Percentiles rank a stretch among this genome's conserved stretches.
phyloP scores from a whole-genome alignment of 2,113 vertebrate genomes.

The Orthonyx spaldingii region DNA sequence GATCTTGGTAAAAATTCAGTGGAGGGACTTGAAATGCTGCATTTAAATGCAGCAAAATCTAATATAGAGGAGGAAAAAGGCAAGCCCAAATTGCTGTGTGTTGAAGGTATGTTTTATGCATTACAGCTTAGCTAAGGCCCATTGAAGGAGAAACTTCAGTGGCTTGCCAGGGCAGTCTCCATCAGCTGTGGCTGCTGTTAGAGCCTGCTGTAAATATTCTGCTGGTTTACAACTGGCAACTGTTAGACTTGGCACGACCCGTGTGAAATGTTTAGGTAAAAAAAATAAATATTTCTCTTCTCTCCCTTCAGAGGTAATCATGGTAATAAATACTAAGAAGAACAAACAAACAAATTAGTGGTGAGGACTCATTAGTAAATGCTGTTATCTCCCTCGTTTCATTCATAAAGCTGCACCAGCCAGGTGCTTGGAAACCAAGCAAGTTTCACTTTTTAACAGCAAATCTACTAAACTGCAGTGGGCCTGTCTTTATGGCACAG shows the following conservation, averaged over 20 bases:
- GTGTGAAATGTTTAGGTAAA: not conserved
- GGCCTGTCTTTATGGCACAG: not conserved
- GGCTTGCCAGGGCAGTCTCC: not conserved
- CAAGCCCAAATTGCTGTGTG: not conserved
- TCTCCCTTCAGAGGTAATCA: not conserved
- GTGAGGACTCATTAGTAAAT: not conserved
- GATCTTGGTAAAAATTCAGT: not conserved
- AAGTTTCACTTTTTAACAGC: not conserved
- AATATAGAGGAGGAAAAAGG: not conserved
- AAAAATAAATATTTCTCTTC: not conserved
- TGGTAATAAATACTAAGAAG: not conserved
- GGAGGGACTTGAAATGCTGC: not conserved
- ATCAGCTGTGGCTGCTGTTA: not conserved
- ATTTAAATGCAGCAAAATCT: not conserved
- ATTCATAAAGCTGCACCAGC: not conserved
- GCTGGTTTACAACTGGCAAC: not conserved
- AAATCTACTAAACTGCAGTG: not conserved
- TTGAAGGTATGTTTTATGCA: not conserved
- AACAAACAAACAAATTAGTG: not conserved
- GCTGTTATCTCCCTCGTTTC: not conserved
- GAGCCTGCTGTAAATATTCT: slow-evolving; percentile 17
- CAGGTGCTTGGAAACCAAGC: not conserved
- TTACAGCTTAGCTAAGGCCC: not conserved
- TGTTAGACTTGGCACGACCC: not conserved
- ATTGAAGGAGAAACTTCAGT: slow-evolving; percentile 8